Percentiles rank a stretch among this genome's conserved stretches.
phyloP scores from a whole-genome alignment of 23 tunicate species.

The Ciona savignyi region DNA sequence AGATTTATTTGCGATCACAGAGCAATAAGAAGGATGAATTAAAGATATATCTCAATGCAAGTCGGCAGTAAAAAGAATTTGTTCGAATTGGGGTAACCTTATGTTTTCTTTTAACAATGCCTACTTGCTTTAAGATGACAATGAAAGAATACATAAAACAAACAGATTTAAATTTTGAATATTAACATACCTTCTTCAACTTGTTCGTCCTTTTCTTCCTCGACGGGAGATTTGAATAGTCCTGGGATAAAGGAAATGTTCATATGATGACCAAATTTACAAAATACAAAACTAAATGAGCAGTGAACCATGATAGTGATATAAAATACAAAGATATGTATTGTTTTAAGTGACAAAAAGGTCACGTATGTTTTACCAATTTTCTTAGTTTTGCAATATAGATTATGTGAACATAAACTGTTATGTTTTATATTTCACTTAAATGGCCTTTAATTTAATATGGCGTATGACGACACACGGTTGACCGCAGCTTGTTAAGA shows the following conservation, averaged over 20 bases:
- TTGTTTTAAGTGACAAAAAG: no score
- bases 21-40: constrained; percentile 1
- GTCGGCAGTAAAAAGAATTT: constrained; percentile 29
- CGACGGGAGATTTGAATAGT: constrained; percentile 29
- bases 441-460: no score
- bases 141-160: neutral
- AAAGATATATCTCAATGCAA: constrained; percentile 19
- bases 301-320: no score
- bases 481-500: constrained; percentile 9
- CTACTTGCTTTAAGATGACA: constrained; percentile 33
- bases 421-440: no score
- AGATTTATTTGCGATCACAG: neutral
- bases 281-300: no score
- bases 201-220: neutral
- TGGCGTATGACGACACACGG: neutral
- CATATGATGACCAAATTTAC: neutral
- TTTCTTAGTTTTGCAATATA: no score
- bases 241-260: constrained; percentile 27
- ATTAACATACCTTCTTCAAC: constrained; percentile 11
- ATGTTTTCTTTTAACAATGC: constrained; percentile 24
- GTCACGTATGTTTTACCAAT: no score
- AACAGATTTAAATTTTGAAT: neutral
- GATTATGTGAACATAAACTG: no score
- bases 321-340: no score
- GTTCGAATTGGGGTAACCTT: constrained; percentile 38